Conservation (phyloP, 2,113 vertebrate species). For the Toxotes jaculatrix region DNA sequence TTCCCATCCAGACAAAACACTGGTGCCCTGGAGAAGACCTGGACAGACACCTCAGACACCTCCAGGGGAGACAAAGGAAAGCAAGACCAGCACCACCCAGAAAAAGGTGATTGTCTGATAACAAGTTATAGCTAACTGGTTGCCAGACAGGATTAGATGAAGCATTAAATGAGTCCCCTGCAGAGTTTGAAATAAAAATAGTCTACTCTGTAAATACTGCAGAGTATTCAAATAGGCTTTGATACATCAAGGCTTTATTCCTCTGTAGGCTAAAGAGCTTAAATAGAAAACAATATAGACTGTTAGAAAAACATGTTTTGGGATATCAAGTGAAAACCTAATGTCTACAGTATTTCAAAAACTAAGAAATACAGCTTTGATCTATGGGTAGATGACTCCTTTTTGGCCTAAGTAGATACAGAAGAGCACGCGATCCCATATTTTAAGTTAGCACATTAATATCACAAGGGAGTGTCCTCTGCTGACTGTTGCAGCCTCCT, state of each 20-base stretch:
- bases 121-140: not conserved
- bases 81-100: constrained; percentile 14
- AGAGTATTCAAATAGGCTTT: not conserved
- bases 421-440: not conserved
- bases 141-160: not conserved
- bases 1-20: constrained; percentile 50
- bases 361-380: not conserved
- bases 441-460: not conserved
- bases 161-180: not conserved
- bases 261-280: too few species aligned
- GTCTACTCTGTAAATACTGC: not conserved
- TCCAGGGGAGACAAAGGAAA: constrained; percentile 7
- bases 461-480: not conserved
- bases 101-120: constrained; percentile 79
- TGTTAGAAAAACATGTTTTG: not conserved
- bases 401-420: not conserved
- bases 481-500: not conserved
- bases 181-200: not conserved
- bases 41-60: not conserved
- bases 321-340: not conserved
- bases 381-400: not conserved
- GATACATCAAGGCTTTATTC: not conserved
- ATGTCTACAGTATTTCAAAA: not conserved
- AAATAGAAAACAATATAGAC: too few species aligned
- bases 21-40: constrained; percentile 77